These are phyloP conservation scores for Odontomachus brunneus DNA, from an alignment of 1,140 invertebrate species.

Conservation along the genomic window DNA sequence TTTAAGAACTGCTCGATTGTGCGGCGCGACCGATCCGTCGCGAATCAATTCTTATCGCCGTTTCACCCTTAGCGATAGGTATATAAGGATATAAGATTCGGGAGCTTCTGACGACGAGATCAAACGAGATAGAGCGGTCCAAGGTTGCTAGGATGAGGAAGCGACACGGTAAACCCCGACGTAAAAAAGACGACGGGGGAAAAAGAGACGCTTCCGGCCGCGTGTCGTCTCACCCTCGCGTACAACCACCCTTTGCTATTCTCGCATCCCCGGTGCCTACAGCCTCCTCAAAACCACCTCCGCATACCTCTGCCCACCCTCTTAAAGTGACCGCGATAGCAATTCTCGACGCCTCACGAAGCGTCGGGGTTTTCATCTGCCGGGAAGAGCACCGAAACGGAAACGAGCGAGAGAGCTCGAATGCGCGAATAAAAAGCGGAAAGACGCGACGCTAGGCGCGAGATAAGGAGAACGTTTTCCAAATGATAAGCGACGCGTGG, in stretches of 20 bases:
- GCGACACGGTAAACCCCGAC: not conserved
- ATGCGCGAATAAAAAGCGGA: not conserved
- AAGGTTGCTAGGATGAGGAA: not conserved
- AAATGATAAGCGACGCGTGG: not conserved
- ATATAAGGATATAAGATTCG: not conserved
- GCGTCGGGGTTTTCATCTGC: not conserved
- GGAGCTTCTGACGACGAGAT: not conserved
- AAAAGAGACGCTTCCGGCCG: not conserved
- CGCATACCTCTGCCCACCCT: not conserved
- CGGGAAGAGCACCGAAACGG: not conserved
- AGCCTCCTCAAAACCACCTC: not conserved
- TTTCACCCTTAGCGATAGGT: too few relatives aligned
- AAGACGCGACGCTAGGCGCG: not conserved
- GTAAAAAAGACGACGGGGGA: not conserved
- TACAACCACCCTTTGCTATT: not conserved
- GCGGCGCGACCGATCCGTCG: too few relatives aligned
- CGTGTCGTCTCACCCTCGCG: not conserved
- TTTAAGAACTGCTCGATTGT: not conserved
- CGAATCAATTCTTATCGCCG: too few relatives aligned
- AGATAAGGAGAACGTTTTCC: not conserved
- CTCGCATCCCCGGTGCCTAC: not conserved
- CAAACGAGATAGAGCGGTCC: not conserved
- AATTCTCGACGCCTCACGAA: not conserved
- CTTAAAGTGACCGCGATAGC: slow-evolving; percentile 18
- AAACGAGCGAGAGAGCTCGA: not conserved